Base-by-base conservation (phyloP, 1,140 invertebrate species). In the Zophobas atratus region DNA sequence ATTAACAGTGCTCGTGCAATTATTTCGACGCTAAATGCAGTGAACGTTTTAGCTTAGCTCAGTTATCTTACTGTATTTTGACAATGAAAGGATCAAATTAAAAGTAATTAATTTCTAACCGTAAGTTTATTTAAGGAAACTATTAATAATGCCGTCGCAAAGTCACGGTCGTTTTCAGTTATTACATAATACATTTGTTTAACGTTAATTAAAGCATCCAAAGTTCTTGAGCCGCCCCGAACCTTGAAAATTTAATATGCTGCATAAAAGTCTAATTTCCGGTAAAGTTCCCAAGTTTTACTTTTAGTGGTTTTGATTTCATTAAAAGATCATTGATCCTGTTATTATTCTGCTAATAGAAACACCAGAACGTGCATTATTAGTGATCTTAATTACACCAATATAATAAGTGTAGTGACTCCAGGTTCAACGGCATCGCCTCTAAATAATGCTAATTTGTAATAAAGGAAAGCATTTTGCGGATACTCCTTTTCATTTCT, bases 381-480 rank as follows among this genome's bases (percentile, higher is more conserved):
- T 20, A 51, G 43, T 20, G 43, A 20, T 51, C 20, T 51, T 51
- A 51, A 51, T 51, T 51, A 51, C 20, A 51, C 49, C 49, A 2
- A 51, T 20, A 8, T 46, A 51, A 3, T 32, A 63, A 63, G 60
- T 67, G 39, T 43, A 46, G 39, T 46, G 39, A 67, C 60, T 67
- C 43, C 8, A 41, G 6, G 60, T 67, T 67, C 60, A 67, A 67
- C 33, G 60, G 60, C 60, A 67, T 41, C 33, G 3, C 0, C 36
- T 41, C 43, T 32, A 67, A 67, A 41, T 35, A 43, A 34, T 67
- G 60, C 35, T 67, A 67, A 67, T 67, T 67, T 20, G n/a, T 35
- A 56, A 56, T 20, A 67, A 39, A n/a, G 60, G 38, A 43, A 67
- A 67, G 60, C 57, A 63, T 38, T 63, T 67, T 43, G 60, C 60